These are phyloP conservation scores for Cyclura pinguis DNA, from an alignment of 2,797 vertebrate species.

Conservation along the genomic window DNA sequence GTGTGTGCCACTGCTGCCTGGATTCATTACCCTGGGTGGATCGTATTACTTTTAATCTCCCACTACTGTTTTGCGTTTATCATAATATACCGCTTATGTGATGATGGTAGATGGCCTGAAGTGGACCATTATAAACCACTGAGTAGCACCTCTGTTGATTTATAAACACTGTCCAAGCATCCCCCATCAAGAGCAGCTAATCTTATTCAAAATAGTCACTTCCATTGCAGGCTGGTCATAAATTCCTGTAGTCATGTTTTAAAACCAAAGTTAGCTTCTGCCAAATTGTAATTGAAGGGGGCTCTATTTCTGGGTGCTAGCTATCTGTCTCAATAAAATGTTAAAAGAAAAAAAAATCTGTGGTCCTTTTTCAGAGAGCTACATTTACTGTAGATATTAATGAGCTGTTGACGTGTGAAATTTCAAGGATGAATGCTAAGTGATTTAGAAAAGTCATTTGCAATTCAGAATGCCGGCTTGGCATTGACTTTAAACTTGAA, in stretches of 20 bases:
- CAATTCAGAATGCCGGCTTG: constrained; percentile 74
- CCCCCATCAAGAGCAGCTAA: constrained; percentile 74
- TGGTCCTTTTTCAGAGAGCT: constrained; percentile 76
- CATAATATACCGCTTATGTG: constrained; percentile 72
- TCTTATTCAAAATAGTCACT: constrained; percentile 79
- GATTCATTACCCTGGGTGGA: constrained; percentile 64
- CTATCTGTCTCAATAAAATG: constrained; percentile 78
- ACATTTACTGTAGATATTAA: constrained; percentile 79
- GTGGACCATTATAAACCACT: constrained; percentile 73
- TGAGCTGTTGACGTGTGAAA: constrained; percentile 80
- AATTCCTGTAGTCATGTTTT: constrained; percentile 78
- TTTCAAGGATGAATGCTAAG: constrained; percentile 80
- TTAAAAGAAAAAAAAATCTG: constrained; percentile 61
- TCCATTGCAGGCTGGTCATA: constrained; percentile 74
- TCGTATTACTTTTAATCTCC: constrained; percentile 72
- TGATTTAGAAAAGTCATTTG: constrained; percentile 81
- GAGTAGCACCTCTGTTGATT: constrained; percentile 73
- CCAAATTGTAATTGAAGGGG: constrained; percentile 78
- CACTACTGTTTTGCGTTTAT: constrained; percentile 68
- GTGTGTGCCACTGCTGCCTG: constrained; percentile 49
- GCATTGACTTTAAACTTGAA: constrained; percentile 74
- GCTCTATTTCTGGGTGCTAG: constrained; percentile 75
- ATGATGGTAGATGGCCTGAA: constrained; percentile 68
- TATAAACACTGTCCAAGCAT: constrained; percentile 72
- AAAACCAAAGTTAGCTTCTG: constrained; percentile 80